These are phyloP conservation scores for Elysia crispata DNA, from an alignment of 2,888 invertebrate species.

Conservation along the genomic window DNA sequence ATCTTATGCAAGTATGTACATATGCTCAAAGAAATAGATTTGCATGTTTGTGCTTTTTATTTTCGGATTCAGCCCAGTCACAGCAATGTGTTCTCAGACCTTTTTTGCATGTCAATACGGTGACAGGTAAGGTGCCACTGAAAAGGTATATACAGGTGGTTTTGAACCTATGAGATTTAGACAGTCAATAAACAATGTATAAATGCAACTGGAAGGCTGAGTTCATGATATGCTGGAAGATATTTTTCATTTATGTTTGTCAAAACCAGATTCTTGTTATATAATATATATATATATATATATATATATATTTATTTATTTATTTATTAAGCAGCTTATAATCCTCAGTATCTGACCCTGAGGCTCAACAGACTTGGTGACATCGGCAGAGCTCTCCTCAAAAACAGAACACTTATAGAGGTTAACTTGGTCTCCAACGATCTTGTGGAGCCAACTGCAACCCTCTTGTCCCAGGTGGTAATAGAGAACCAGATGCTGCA, in stretches of 20 bases:
- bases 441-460: constrained; percentile 76
- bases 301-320: not conserved
- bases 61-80: too few species aligned
- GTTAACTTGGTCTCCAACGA: constrained; percentile 76
- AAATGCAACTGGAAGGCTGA: too few species aligned
- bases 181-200: too few species aligned
- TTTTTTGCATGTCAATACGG: not conserved
- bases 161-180: too few species aligned
- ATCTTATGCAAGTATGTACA: constrained; percentile 61
- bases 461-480: constrained; percentile 74
- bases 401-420: constrained; percentile 73
- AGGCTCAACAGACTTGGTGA: constrained; percentile 74
- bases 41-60: too few species aligned
- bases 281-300: not conserved
- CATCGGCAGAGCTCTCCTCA: constrained; percentile 73
- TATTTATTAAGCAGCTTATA: not conserved
- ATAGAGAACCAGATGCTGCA: constrained; percentile 71
- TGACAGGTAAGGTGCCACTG: too few species aligned
- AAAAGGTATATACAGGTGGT: not conserved
- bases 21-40: too few species aligned
- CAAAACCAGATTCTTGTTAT: too few species aligned
- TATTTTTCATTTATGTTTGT: too few species aligned
- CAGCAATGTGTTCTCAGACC: not conserved
- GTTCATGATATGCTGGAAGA: too few species aligned
- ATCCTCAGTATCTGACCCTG: constrained; percentile 42